Evolutionary conservation across 2,888 invertebrate genomes (phyloP).

Genomic region (Eurytoma adleriae): DNA sequence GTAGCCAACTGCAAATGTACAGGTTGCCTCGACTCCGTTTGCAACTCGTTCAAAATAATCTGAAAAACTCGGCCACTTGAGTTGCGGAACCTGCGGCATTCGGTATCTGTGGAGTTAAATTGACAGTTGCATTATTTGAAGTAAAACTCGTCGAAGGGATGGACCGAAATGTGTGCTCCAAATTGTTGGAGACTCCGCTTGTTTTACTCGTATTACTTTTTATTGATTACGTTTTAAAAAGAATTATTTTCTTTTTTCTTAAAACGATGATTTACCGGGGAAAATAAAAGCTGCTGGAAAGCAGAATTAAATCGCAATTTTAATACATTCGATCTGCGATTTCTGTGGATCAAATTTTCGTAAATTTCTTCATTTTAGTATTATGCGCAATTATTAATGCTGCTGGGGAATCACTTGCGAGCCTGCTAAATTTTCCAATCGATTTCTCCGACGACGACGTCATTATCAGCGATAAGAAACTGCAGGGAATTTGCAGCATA

Average conservation of each 20-base stretch:
- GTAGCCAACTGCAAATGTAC: not conserved
- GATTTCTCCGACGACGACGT: conserved; percentile 8
- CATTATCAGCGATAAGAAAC: conserved; percentile 18
- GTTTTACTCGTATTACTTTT: no score
- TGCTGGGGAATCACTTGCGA: not conserved
- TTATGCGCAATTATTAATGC: conserved; percentile 9
- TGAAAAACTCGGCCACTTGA: not conserved
- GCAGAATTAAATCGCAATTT: no score
- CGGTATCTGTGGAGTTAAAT: not conserved
- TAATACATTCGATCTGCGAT: not conserved
- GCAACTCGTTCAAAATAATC: conserved; percentile 20
- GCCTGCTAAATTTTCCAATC: conserved; percentile 17
- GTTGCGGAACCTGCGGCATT: not conserved
- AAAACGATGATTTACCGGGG: no score
- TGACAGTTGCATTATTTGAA: conserved; percentile 6
- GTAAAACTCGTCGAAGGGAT: not conserved
- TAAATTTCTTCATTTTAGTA: not conserved
- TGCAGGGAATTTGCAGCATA: not conserved
- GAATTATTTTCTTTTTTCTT: no score
- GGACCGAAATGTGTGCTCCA: no score
- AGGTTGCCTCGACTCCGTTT: not conserved
- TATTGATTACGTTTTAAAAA: no score
- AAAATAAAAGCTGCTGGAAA: no score
- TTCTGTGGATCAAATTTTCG: not conserved
- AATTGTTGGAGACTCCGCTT: no score